These are phyloP conservation scores for Cerceris rybyensis DNA, from an alignment of 2,888 invertebrate species.

Conservation along the genomic window DNA sequence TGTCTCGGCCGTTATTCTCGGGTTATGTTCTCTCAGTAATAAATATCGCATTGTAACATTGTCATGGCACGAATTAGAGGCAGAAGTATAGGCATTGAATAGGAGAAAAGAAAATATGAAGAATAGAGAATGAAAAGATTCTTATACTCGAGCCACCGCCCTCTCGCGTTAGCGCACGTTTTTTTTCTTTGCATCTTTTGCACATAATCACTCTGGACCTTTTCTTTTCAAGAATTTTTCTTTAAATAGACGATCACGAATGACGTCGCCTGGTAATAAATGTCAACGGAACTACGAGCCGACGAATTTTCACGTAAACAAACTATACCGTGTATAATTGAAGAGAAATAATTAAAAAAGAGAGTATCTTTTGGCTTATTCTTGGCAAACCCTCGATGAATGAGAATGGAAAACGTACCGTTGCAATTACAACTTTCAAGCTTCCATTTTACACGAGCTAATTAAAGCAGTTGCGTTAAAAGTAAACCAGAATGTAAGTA, in stretches of 20 bases:
- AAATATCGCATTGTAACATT: constrained; percentile 24
- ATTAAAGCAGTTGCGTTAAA: too few species aligned
- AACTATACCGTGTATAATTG: too few species aligned
- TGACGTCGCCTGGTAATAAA: background rate
- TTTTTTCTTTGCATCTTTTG: background rate
- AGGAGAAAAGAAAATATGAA: constrained; percentile 12
- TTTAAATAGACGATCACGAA: constrained; percentile 19
- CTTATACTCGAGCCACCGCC: constrained; percentile 2
- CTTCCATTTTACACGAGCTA: too few species aligned
- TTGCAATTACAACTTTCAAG: too few species aligned
- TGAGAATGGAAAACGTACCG: too few species aligned
- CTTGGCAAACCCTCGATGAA: too few species aligned
- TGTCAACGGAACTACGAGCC: background rate
- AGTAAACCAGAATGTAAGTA: too few species aligned
- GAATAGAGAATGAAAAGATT: constrained; percentile 25
- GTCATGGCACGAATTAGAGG: constrained; percentile 3
- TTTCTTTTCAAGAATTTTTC: constrained; percentile 21
- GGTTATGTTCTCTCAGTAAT: background rate
- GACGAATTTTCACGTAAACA: too few species aligned
- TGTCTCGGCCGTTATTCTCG: constrained; percentile 1
- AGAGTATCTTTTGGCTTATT: too few species aligned
- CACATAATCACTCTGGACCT: constrained; percentile 27
- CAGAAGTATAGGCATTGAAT: constrained; percentile 3
- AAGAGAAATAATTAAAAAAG: too few species aligned
- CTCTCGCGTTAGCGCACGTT: background rate